phyloP scores from a whole-genome alignment of 2,797 vertebrate species.

The Sciurus vulgaris region DNA sequence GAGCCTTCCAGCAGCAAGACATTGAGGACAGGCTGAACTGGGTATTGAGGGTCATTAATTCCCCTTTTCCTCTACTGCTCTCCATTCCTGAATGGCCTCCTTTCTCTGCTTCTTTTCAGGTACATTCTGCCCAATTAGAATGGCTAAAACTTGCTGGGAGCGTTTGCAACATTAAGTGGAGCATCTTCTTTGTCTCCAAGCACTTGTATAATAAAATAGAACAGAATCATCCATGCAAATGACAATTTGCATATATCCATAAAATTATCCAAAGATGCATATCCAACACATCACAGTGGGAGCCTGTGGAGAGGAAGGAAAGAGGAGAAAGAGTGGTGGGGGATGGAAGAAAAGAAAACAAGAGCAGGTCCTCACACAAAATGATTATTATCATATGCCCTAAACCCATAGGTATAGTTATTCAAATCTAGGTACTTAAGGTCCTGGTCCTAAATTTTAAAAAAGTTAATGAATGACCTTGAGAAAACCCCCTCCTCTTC shows the following conservation, averaged over 20 bases:
- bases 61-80: neutral
- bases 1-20: neutral
- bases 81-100: neutral
- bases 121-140: neutral
- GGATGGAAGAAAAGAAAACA: neutral
- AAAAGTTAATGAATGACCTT: neutral
- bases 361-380: neutral
- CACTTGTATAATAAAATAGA: neutral
- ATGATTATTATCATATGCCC: neutral
- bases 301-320: neutral
- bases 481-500: neutral
- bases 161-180: neutral
- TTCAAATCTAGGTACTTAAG: neutral
- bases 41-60: neutral
- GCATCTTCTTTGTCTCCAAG: neutral
- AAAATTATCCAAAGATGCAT: neutral
- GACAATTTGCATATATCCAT: neutral
- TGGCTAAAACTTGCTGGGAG: neutral
- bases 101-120: neutral
- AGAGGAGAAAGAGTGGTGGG: neutral
- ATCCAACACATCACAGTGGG: neutral
- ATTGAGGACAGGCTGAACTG: neutral
- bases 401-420: neutral
- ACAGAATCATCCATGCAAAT: neutral
- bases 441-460: neutral